Evolutionary conservation across 2,797 vertebrate genomes (phyloP), one percentile per base, ranked within the genome.

Genomic region (Scleropages formosus): DNA sequence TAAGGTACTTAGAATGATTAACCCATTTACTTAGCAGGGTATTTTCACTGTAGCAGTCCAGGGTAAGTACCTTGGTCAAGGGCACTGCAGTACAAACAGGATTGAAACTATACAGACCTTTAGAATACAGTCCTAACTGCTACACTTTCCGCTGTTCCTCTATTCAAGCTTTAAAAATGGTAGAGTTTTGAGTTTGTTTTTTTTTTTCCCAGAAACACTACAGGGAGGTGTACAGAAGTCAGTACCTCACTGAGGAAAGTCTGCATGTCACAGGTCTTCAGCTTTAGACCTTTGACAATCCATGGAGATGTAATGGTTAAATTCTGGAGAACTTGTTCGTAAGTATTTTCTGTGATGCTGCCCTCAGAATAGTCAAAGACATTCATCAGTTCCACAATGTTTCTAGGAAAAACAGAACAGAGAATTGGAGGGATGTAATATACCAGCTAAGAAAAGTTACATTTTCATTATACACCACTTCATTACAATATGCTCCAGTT

Each of bases 381-480:
- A 24, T 99, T 96, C 51, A 92, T 85, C 79, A 99, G 85, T 1
- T 89, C 87, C 81, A 95, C 78, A 83, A 99, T 95, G 84, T 98
- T 99, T 44, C 97, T 98, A 87, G 22, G 56, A 75, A 51, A 46
- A 63, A 75, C 12, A 20, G 10, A 46, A 22, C 9, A 39, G 31
- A 2, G 31, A 39, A 39, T 39, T 39, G 31, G 39, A 39, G 31
- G 31, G 6, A 39, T 2, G 6, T 31, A 39, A 6, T 39, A 39
- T 6, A 39, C 39, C 6, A 39, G 62, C 20, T n/a, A n/a, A n/a
- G n/a, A n/a, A n/a, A n/a, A n/a, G n/a, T n/a, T n/a, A n/a, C n/a
- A n/a, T n/a, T n/a, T n/a, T n/a, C n/a, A n/a, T n/a, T n/a, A n/a
- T n/a, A n/a, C n/a, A n/a, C n/a, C n/a, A n/a, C n/a, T n/a, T n/a